phyloP scores from a whole-genome alignment of 2,888 invertebrate genomes.

The Rhogogaster chlorosoma region DNA sequence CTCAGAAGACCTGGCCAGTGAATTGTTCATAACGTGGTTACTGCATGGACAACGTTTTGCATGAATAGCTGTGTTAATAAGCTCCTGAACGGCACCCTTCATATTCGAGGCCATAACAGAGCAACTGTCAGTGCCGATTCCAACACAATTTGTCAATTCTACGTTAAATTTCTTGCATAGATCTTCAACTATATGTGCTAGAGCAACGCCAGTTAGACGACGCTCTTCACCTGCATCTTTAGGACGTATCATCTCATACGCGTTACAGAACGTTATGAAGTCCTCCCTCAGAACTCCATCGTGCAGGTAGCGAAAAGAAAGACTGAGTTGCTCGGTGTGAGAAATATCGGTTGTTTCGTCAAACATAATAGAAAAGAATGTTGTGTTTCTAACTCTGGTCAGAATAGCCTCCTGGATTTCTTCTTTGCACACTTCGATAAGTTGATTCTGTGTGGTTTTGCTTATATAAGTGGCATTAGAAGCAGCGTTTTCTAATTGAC shows the following conservation, averaged over 20 bases:
- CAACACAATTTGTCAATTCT: constrained; percentile 60
- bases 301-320: constrained; percentile 59
- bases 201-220: constrained; percentile 60
- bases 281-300: constrained; percentile 58
- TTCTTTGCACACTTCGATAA: constrained; percentile 64
- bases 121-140: constrained; percentile 66
- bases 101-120: constrained; percentile 65
- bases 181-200: constrained; percentile 61
- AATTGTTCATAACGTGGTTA: constrained; percentile 65
- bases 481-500: constrained; percentile 60
- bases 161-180: constrained; percentile 60
- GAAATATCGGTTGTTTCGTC: constrained; percentile 67
- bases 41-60: constrained; percentile 63
- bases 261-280: constrained; percentile 64
- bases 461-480: constrained; percentile 63
- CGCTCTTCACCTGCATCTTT: constrained; percentile 57
- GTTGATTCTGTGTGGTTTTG: constrained; percentile 65
- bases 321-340: constrained; percentile 64
- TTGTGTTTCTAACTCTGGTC: constrained; percentile 52
- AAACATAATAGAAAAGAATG: constrained; percentile 64
- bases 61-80: constrained; percentile 60
- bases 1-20: constrained; percentile 61
- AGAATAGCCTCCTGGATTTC: constrained; percentile 60
- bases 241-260: constrained; percentile 55
- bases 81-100: constrained; percentile 65